Conservation (phyloP, 2,797 vertebrate species). For the Glyptemys insculpta region DNA sequence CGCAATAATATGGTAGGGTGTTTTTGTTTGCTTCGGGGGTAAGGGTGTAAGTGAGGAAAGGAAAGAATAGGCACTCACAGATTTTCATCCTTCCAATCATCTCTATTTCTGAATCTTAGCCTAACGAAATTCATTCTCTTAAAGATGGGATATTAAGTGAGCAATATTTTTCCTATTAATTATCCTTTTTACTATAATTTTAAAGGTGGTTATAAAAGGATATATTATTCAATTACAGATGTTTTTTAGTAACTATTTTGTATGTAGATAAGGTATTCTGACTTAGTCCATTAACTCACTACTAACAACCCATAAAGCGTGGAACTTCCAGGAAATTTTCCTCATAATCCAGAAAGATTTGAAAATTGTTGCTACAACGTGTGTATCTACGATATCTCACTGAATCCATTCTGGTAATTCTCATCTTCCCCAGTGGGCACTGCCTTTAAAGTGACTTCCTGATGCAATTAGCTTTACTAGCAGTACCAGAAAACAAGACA, state of each 20-base stretch:
- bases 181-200: neutral
- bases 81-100: neutral
- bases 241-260: neutral
- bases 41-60: neutral
- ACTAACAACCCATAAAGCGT: neutral
- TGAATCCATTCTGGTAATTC: neutral
- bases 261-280: neutral
- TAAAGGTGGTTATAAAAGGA: neutral
- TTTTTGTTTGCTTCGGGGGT: neutral
- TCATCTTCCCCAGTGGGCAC: neutral
- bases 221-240: neutral
- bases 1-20: neutral
- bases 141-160: neutral
- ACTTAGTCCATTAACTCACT: neutral
- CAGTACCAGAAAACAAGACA: neutral
- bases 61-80: neutral
- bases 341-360: neutral
- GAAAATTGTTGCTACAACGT: neutral
- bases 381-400: neutral
- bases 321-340: neutral
- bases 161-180: neutral
- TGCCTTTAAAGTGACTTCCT: neutral
- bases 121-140: neutral
- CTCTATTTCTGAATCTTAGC: neutral
- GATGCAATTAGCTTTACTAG: neutral